Percentiles rank a stretch among this genome's conserved stretches.
These are phyloP conservation scores for Hermaeophaga mercurialis DNA, from an alignment of 2,888 invertebrate genomes.

Conservation along the genomic window DNA sequence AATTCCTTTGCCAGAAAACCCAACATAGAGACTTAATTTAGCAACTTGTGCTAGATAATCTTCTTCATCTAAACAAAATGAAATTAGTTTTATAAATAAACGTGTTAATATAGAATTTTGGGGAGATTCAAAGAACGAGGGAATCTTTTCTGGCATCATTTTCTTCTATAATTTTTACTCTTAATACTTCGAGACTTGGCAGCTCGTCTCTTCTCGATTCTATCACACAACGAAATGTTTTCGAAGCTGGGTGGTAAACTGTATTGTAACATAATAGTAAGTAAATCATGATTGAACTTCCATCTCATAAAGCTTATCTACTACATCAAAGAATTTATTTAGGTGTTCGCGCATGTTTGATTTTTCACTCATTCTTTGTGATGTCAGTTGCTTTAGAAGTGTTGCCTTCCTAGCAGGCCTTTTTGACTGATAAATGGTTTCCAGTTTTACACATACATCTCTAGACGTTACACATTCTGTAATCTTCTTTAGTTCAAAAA, in stretches of 20 bases:
- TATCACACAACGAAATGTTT: neutral
- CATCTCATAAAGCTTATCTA: slow-evolving; percentile 50
- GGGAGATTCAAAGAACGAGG: slow-evolving; percentile 66
- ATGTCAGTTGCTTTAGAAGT: no score
- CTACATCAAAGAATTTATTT: slow-evolving; percentile 49
- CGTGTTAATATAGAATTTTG: slow-evolving; percentile 31
- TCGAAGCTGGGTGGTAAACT: neutral
- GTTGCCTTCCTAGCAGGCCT: slow-evolving; percentile 53
- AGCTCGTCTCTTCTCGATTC: slow-evolving; percentile 2
- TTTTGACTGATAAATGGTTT: slow-evolving; percentile 50
- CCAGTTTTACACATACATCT: slow-evolving; percentile 50
- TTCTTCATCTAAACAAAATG: slow-evolving; percentile 40
- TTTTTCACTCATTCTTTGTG: slow-evolving; percentile 50
- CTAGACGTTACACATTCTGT: slow-evolving; percentile 48
- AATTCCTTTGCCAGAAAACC: slow-evolving; percentile 32
- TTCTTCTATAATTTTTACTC: neutral
- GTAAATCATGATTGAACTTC: slow-evolving; percentile 46
- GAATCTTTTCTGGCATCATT: slow-evolving; percentile 48
- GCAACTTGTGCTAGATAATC: slow-evolving; percentile 41
- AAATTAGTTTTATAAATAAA: slow-evolving; percentile 37
- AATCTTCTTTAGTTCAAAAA: slow-evolving; percentile 47
- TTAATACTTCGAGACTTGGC: no score
- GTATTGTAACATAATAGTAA: slow-evolving; percentile 5
- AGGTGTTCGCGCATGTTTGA: slow-evolving; percentile 45
- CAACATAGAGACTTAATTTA: slow-evolving; percentile 35